Evolutionary conservation across 2,888 invertebrate species (phyloP), one percentile per base, ranked within the genome.

Genomic region (Gibbula magus): DNA sequence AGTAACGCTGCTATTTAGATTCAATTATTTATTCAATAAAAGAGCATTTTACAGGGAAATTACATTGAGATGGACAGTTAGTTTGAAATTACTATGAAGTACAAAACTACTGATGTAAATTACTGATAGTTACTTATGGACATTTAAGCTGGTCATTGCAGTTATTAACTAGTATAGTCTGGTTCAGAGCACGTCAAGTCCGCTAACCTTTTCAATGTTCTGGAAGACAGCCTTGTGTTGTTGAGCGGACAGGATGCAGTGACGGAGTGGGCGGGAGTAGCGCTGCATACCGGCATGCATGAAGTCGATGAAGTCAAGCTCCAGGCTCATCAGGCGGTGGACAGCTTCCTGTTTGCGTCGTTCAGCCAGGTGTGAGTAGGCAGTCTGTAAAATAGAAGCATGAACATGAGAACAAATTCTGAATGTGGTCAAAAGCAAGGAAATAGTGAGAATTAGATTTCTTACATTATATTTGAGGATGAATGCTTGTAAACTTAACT

Each of bases 211-310:
- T 84, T 92, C 92, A 29, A 92, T 88, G 79, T 92, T 92, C 81
- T 92, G 92, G 86, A 92, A 92, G 70, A 92, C 85, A 10, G 88
- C 81, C 35, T 82, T 80, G 84, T 92, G 91, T 77, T 92, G 90
- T n/a, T 83, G 79, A 20, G 86, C 87, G 20, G 87, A 86, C 22
- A 92, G 85, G 66, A 92, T 89, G 79, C 90, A 89, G 79, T 92
- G 91, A 39, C 91, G 83, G 13, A 92, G 88, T 0, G 92, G 92
- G 10, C 91, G 84, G 1, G 90, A 91, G 80, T 89, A 92, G 54
- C 90, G 82, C 85, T 91, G 89, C 78, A 91, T 89, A 56, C 92
- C 92, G 78, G 85, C 85, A 83, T 91, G 90, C 92, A 92, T 91
- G 75, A 87, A 84, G 77, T 89, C 87, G 18, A 91, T 89, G 81